Percentiles rank a stretch among this genome's conserved stretches.
Conservation (phyloP, 2,888 invertebrate species). For the Nebria salina region DNA sequence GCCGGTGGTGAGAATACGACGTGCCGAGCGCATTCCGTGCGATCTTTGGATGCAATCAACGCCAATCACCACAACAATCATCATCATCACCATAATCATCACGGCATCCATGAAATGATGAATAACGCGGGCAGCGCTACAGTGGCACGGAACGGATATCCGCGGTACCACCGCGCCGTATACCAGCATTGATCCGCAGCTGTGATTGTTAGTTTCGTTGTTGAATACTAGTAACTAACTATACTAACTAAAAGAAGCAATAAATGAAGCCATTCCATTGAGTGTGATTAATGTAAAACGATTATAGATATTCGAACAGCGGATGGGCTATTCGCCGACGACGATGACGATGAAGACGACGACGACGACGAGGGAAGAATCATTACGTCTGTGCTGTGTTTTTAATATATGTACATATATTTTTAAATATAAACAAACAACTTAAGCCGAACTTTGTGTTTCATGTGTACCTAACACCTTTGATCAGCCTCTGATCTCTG, state of each 20-base stretch:
- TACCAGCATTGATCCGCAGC: constrained; percentile 55
- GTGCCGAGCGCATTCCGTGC: constrained; percentile 66
- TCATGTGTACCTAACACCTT: not conserved
- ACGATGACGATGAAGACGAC: no score
- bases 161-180: constrained; percentile 57
- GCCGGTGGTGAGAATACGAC: constrained; percentile 67
- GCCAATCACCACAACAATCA: constrained; percentile 36
- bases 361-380: not conserved
- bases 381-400: constrained; percentile 6
- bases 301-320: not conserved
- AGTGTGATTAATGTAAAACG: constrained; percentile 53
- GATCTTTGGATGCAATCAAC: constrained; percentile 48
- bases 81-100: constrained; percentile 22
- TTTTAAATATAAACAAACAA: not conserved
- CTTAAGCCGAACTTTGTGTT: not conserved
- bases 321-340: not conserved
- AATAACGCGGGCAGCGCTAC: constrained; percentile 53
- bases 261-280: constrained; percentile 64
- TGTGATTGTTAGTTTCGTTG: constrained; percentile 42
- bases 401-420: not conserved
- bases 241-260: constrained; percentile 52
- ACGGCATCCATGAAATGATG: constrained; percentile 50
- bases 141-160: constrained; percentile 59
- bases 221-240: constrained; percentile 24
- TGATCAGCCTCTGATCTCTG: not conserved